Evolutionary conservation across 2,888 invertebrate genomes (phyloP).

Genomic region (Nymphalis polychloros): DNA sequence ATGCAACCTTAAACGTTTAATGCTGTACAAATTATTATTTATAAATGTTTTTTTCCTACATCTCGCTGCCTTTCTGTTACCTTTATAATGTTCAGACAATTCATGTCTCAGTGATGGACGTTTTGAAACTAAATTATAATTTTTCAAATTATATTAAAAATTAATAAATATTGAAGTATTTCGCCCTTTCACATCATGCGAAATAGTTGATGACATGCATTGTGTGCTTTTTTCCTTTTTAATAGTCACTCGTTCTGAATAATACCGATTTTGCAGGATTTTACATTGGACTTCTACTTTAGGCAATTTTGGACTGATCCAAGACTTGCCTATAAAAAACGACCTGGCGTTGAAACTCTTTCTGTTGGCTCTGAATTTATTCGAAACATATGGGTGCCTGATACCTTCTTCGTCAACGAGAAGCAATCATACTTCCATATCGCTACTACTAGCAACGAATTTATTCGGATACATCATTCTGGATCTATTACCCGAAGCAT

Average conservation of each 20-base stretch:
- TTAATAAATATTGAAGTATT: not conserved
- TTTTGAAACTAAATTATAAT: conserved; percentile 2
- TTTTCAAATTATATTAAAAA: not conserved
- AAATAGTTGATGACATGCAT: conserved; percentile 24
- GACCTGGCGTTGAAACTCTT: conserved; percentile 92
- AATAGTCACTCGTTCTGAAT: conserved; percentile 14
- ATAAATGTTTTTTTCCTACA: not conserved
- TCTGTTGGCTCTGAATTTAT: conserved; percentile 97
- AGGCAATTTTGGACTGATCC: conserved; percentile 99
- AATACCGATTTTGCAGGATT: conserved; percentile 85
- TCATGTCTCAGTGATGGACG: conserved; percentile 11
- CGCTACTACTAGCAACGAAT: conserved; percentile 99
- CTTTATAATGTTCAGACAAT: conserved; percentile 16
- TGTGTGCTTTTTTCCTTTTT: conserved; percentile 4
- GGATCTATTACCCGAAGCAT: conserved; percentile 97
- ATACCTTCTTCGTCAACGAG: conserved; percentile 99
- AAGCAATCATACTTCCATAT: conserved; percentile 99
- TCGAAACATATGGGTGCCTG: conserved; percentile 99
- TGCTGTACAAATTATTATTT: not conserved
- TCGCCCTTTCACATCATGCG: not conserved
- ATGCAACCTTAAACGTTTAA: not conserved
- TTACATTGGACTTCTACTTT: conserved; percentile 98
- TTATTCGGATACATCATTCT: conserved; percentile 96
- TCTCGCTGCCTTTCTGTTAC: conserved; percentile 17
- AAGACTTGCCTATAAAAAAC: conserved; percentile 93